These are phyloP conservation scores for Isichthys henryi DNA, from an alignment of 2,113 vertebrate species.

Conservation along the genomic window DNA sequence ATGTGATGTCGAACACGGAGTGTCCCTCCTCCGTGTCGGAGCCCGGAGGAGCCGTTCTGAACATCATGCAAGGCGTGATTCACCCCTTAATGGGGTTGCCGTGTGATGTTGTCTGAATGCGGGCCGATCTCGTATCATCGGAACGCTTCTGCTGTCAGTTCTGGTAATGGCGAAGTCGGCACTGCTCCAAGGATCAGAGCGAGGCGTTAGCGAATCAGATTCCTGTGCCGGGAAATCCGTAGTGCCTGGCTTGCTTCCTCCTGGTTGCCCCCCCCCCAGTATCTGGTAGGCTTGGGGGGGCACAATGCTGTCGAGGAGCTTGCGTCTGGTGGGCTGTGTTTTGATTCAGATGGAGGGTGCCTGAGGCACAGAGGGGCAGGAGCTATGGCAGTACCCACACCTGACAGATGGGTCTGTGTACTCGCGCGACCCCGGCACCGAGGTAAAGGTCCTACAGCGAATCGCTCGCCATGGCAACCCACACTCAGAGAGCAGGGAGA, in stretches of 20 bases:
- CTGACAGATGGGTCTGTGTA: neutral
- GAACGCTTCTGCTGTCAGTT: neutral
- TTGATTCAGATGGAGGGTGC: neutral
- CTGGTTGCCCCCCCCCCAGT: neutral
- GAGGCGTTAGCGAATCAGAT: neutral
- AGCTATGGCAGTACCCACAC: neutral
- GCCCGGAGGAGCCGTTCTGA: neutral
- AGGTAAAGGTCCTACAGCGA: neutral
- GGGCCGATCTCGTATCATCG: neutral
- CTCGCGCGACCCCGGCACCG: neutral
- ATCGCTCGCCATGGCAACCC: slow-evolving; percentile 9
- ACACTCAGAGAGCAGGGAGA: neutral
- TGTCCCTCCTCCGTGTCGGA: neutral
- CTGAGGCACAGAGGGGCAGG: neutral
- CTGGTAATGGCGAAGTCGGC: neutral
- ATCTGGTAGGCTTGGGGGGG: neutral
- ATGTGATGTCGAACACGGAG: neutral
- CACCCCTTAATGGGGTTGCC: neutral
- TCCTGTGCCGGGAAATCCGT: neutral
- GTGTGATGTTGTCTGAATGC: neutral
- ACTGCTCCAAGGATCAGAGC: neutral
- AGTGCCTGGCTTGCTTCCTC: neutral
- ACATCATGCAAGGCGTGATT: neutral
- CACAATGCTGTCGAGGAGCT: neutral
- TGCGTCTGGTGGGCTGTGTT: neutral